These are phyloP conservation scores for Andrena marginata DNA, from an alignment of 2,888 invertebrate genomes.

Conservation along the genomic window DNA sequence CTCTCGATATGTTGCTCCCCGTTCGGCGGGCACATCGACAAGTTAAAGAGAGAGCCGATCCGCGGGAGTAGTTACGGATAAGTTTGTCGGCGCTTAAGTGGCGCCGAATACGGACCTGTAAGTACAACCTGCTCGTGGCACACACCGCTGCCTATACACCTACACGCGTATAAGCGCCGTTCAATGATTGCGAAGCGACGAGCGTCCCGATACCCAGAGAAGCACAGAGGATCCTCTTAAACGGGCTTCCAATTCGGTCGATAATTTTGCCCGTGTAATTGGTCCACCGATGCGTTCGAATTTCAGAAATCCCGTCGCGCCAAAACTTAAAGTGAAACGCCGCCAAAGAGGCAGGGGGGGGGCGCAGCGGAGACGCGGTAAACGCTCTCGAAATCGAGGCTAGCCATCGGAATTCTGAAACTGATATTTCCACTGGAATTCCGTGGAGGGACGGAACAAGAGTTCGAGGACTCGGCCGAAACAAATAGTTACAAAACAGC, in stretches of 20 bases:
- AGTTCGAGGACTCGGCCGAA: constrained; percentile 39
- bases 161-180: constrained; percentile 3
- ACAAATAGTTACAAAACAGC: constrained; percentile 61
- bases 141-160: neutral
- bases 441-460: constrained; percentile 23
- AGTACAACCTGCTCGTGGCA: constrained; percentile 63
- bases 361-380: neutral
- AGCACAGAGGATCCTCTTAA: neutral
- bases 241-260: constrained; percentile 23
- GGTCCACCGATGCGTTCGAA: constrained; percentile 16
- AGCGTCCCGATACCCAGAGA: constrained; percentile 27
- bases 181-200: constrained; percentile 15
- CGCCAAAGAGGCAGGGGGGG: neutral
- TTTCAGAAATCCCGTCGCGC: neutral
- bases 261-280: constrained; percentile 52
- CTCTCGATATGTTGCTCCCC: constrained; percentile 68
- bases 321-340: neutral
- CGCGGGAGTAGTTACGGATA: constrained; percentile 64
- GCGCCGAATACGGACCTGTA: constrained; percentile 71
- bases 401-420: constrained; percentile 8
- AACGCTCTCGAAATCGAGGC: neutral
- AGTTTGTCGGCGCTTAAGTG: constrained; percentile 72
- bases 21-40: constrained; percentile 32
- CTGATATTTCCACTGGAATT: constrained; percentile 28
- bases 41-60: constrained; percentile 61